Percentiles rank a stretch among this genome's conserved stretches.
Conservation (phyloP, 1,140 invertebrate genomes). For the Gonioctena quinquepunctata region DNA sequence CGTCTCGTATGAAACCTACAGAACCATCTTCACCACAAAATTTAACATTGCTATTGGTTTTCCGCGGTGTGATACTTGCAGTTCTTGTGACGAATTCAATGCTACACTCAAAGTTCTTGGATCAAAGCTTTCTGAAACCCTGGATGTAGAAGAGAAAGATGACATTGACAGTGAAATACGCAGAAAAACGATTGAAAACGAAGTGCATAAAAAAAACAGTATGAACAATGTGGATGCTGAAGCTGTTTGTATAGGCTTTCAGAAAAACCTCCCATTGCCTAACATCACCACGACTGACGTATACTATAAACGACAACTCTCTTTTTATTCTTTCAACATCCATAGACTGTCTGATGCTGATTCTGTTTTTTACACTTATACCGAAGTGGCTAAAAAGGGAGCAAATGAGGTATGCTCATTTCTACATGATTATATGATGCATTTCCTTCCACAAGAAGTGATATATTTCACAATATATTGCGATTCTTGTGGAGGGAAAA, state of each 20-base stretch:
- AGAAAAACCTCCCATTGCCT: neutral
- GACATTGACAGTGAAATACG: too few species aligned
- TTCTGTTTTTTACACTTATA: slow-evolving; percentile 23
- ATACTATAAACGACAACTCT: neutral
- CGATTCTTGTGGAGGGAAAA: neutral
- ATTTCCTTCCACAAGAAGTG: neutral
- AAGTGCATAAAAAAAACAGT: neutral
- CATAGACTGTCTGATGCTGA: slow-evolving; percentile 5
- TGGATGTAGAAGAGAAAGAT: too few species aligned
- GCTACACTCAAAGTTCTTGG: neutral
- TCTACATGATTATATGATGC: neutral
- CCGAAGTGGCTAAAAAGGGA: slow-evolving; percentile 21
- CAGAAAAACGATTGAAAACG: neutral
- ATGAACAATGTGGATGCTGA: neutral
- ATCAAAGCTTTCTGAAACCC: neutral
- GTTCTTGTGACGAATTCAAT: neutral
- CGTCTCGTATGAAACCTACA: neutral
- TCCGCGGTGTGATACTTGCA: neutral
- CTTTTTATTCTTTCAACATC: slow-evolving; percentile 21
- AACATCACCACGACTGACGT: neutral
- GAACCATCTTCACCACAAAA: slow-evolving; percentile 5
- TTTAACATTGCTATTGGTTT: slow-evolving; percentile 18
- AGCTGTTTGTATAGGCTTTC: neutral
- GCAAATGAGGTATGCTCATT: slow-evolving; percentile 17
- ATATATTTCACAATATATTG: slow-evolving; percentile 18